Percentiles rank a stretch among this genome's conserved stretches.
Evolutionary conservation across 2,113 vertebrate genomes (phyloP).

Genomic region (Phylloscopus trochilus): DNA sequence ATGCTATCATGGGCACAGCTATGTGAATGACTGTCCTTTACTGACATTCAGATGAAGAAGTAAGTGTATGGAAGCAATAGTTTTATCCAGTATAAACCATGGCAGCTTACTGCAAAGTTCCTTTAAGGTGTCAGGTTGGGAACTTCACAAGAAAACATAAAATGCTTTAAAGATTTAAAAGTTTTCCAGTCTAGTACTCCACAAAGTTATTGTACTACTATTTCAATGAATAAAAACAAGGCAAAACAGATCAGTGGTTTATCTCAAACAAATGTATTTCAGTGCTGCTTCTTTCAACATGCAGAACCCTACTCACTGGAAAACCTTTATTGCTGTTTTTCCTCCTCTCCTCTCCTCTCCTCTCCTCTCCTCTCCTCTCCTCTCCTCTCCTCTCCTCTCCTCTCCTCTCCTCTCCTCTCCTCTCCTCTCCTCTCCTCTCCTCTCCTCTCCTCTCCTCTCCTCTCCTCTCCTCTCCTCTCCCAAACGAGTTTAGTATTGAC

Average conservation of each 20-base stretch:
- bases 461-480: too few relatives aligned
- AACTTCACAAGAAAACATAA: neutral
- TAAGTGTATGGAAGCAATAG: neutral
- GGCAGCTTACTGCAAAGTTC: conserved; percentile 2
- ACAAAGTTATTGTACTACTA: neutral
- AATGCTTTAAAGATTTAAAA: neutral
- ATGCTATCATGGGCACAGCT: neutral
- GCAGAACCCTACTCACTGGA: neutral
- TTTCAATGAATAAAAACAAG: neutral
- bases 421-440: too few relatives aligned
- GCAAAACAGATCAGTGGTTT: neutral
- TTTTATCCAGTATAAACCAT: neutral
- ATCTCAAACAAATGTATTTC: neutral
- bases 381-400: too few relatives aligned
- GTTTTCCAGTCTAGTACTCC: neutral
- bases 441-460: neutral
- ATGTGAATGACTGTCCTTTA: neutral
- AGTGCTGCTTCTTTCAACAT: neutral
- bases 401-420: too few relatives aligned
- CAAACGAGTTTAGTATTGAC: neutral
- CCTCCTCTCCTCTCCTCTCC: neutral
- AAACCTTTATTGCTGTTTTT: neutral
- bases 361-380: too few relatives aligned
- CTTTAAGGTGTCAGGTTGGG: neutral
- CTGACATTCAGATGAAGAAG: neutral